Percentiles rank a stretch among this genome's conserved stretches.
phyloP scores from a whole-genome alignment of 2,888 invertebrate genomes.

The Eumacrocentrus americanus region DNA sequence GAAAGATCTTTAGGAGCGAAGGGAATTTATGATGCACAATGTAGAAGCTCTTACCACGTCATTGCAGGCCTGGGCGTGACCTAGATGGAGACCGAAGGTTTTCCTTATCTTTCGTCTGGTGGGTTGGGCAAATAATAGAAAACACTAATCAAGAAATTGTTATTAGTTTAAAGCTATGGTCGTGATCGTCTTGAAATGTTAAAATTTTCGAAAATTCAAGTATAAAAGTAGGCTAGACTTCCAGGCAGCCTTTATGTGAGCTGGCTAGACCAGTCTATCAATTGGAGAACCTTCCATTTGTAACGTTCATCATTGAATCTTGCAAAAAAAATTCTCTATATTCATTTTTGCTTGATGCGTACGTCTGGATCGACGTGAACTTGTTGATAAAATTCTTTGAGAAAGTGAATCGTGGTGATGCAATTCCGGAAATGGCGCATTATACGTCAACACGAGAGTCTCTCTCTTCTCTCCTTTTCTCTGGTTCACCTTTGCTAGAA shows the following conservation, averaged over 20 bases:
- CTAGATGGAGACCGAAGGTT: not conserved
- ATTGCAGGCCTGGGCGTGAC: slow-evolving; percentile 21
- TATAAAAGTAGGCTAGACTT: not conserved
- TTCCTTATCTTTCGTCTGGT: not conserved
- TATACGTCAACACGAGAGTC: slow-evolving; percentile 38
- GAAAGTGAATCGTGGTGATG: slow-evolving; percentile 41
- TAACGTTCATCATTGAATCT: not conserved
- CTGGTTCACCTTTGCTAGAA: slow-evolving; percentile 51
- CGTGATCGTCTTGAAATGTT: not conserved
- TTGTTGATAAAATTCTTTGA: not conserved
- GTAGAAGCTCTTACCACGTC: slow-evolving; percentile 40
- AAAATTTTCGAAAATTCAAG: not conserved
- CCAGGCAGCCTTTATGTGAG: not conserved
- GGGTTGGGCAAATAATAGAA: not conserved
- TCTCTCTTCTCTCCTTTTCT: slow-evolving; percentile 35
- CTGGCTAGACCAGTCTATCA: not conserved
- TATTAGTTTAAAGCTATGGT: too few relatives aligned
- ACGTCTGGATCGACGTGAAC: too few relatives aligned
- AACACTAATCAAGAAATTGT: not conserved
- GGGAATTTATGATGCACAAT: slow-evolving; percentile 31
- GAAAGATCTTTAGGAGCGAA: not conserved
- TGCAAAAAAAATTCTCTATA: not conserved
- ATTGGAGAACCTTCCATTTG: not conserved
- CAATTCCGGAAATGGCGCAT: slow-evolving; percentile 51
- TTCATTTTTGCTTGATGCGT: too few relatives aligned